These are phyloP conservation scores for Leucophenga varia DNA, from an alignment of 1,140 invertebrate species.

Conservation along the genomic window DNA sequence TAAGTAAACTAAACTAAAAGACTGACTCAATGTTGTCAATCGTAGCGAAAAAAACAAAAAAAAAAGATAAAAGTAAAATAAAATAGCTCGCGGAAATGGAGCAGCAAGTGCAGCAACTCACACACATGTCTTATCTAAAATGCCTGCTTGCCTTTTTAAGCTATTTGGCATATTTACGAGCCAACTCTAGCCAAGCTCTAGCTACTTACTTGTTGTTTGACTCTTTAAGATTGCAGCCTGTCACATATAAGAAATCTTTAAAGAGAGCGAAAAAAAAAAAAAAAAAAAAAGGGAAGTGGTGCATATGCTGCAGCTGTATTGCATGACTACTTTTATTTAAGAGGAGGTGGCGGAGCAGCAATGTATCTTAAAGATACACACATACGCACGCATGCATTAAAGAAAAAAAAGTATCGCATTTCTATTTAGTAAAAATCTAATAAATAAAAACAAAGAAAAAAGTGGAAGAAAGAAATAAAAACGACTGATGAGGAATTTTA, in stretches of 20 bases:
- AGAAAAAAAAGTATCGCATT: slow-evolving; percentile 53
- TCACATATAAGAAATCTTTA: slow-evolving; percentile 1
- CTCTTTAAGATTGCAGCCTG: not conserved
- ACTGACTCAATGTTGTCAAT: slow-evolving; percentile 20
- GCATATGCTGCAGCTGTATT: no score
- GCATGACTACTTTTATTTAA: no score
- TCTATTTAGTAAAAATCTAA: slow-evolving; percentile 41
- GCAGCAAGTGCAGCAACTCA: not conserved
- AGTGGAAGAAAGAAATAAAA: not conserved
- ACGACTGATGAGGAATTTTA: no score
- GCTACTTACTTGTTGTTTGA: no score
- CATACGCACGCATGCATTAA: slow-evolving; percentile 20
- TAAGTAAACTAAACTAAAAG: slow-evolving; percentile 4
- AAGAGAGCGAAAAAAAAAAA: no score
- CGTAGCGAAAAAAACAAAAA: no score
- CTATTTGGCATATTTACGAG: slow-evolving; percentile 9
- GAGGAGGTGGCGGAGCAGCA: not conserved
- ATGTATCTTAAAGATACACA: no score
- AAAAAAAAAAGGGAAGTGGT: no score
- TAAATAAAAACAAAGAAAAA: slow-evolving; percentile 27
- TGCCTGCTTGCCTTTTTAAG: slow-evolving; percentile 34
- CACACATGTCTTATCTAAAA: slow-evolving; percentile 37
- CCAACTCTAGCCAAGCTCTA: no score
- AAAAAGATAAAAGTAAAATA: no score
- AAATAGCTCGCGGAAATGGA: no score